Conservation (phyloP, 2,113 vertebrate genomes). For the Pteropus alecto region DNA sequence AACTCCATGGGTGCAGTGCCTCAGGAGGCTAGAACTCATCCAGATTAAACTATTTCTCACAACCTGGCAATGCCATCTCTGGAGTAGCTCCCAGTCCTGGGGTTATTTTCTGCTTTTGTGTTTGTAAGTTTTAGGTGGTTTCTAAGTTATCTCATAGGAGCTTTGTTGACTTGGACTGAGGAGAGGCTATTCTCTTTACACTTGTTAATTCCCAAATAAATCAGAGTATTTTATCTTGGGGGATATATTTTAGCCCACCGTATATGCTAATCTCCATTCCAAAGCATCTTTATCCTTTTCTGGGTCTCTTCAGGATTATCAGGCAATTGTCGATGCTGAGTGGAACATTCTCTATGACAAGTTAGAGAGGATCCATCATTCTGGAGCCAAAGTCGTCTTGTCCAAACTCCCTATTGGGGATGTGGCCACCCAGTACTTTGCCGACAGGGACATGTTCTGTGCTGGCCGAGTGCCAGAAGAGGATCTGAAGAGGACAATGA, state of each 20-base stretch:
- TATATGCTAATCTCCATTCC: neutral
- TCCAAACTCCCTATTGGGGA: conserved; percentile 97
- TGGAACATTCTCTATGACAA: conserved; percentile 99
- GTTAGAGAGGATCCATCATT: conserved; percentile 93
- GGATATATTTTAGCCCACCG: neutral
- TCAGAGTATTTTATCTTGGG: neutral
- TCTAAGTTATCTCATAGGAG: neutral
- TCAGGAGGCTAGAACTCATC: neutral
- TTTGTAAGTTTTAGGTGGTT: neutral
- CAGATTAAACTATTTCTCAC: neutral
- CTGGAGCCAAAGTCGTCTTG: conserved; percentile 95
- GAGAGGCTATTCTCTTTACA: neutral
- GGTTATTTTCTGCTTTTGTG: neutral
- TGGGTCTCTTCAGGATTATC: conserved; percentile 91
- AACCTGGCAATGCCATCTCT: neutral
- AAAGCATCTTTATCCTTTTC: neutral
- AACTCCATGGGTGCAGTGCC: neutral
- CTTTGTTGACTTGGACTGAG: neutral
- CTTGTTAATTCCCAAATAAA: neutral
- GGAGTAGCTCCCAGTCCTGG: neutral
- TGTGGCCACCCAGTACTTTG: conserved; percentile 97
- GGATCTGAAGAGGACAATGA: conserved; percentile 97
- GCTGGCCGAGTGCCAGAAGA: conserved; percentile 96
- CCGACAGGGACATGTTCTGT: conserved; percentile 97
- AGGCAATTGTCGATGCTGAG: conserved; percentile 97